Percentiles rank a stretch among this genome's conserved stretches.
Conservation (phyloP, 1,140 invertebrate species). For the Sycophila sp. region DNA sequence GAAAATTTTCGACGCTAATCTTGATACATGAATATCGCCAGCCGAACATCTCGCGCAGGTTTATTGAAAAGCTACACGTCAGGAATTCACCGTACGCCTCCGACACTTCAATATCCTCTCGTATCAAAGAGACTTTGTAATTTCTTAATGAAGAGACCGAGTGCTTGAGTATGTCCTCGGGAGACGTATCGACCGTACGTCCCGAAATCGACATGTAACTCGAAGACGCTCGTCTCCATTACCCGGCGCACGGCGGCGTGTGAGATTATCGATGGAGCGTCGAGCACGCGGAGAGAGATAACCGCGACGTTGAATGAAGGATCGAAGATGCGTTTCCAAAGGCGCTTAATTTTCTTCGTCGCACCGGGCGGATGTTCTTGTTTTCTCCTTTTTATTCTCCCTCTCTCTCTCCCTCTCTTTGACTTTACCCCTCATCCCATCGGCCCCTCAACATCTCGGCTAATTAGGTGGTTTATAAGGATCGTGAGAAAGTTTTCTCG, state of each 20-base stretch:
- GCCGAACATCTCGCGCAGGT: not conserved
- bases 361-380: not conserved
- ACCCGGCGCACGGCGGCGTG: not conserved
- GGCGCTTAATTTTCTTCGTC: not conserved
- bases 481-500: constrained; percentile 7
- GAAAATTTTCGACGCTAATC: not conserved
- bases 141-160: not conserved
- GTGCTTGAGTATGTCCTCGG: not conserved
- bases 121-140: too few relatives aligned
- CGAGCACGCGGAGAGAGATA: not conserved
- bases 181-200: too few relatives aligned
- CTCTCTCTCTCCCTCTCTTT: too few relatives aligned
- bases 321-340: constrained; percentile 10
- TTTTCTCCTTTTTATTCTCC: not conserved
- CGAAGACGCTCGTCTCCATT: not conserved
- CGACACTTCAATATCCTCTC: too few relatives aligned
- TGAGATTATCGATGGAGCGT: constrained; percentile 16
- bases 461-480: not conserved
- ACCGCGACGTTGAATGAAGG: not conserved
- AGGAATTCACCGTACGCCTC: too few relatives aligned
- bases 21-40: not conserved
- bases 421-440: too few relatives aligned
- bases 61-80: not conserved
- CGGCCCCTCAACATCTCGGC: not conserved
- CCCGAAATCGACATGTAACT: too few relatives aligned